These are phyloP conservation scores for Geophilus truncorum DNA, from an alignment of 2,888 invertebrate species.

Conservation along the genomic window DNA sequence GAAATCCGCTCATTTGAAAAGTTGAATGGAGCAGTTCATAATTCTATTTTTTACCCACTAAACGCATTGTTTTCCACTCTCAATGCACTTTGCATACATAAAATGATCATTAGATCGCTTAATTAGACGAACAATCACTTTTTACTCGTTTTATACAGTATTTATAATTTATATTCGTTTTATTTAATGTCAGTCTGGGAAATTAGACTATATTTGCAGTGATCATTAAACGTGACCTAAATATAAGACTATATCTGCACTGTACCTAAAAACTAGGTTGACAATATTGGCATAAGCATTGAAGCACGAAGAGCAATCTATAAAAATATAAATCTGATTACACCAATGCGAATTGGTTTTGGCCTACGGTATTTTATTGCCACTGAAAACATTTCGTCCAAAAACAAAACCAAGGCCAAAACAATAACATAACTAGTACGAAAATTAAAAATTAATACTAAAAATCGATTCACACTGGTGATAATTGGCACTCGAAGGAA, in stretches of 20 bases:
- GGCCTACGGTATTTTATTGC: too few species aligned
- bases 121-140: neutral
- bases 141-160: neutral
- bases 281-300: neutral
- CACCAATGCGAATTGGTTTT: too few species aligned
- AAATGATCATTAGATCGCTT: too few species aligned
- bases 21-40: neutral
- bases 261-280: neutral
- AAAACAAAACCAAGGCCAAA: neutral
- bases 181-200: neutral
- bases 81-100: too few species aligned
- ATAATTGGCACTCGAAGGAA: neutral
- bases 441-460: neutral
- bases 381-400: too few species aligned
- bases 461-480: neutral
- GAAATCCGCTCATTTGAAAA: neutral
- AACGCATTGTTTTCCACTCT: too few species aligned
- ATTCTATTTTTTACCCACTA: neutral
- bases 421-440: neutral
- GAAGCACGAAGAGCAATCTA: neutral
- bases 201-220: neutral
- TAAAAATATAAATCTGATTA: neutral
- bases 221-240: conserved; percentile 5
- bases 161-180: too few species aligned
- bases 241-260: neutral